Evolutionary conservation across 64 coral and sea anemone genomes (phyloP), one percentile per base, ranked within the genome.

Genomic region (Acropora tenuis): DNA sequence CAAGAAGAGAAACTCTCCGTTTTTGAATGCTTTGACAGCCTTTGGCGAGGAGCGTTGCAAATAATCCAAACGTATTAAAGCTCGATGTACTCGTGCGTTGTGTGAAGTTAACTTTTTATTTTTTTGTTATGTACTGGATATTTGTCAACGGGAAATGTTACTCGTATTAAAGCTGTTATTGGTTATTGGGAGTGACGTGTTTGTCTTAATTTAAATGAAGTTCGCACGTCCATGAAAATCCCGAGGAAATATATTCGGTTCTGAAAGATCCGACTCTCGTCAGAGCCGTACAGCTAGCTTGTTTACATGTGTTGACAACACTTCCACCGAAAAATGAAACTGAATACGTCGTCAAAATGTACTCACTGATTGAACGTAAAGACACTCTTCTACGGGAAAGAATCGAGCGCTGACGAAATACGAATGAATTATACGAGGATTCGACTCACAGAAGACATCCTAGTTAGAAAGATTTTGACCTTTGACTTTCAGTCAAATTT

Each of bases 331-430:
- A 78, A 16, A 78, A 78, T 50, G 52, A 78, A 78, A 78, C 47
- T 53, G 77, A 78, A 48, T 78, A 78, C 77, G 47, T 52, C 47
- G 77, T 78, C 77, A 78, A 78, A 78, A 78, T 78, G 47, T 52
- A 78, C 48, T 78, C 77, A 50, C 77, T 78, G 77, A 78, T 78
- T 78, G 77, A 78, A 78, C 19, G 46, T 16, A 48, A 78, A 49
- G 48, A 78, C 75, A 78, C 43, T 78, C 75, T 78, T 78, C 75
- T 78, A 12, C 75, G 75, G 75, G 75, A 78, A 78, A 78, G 75
- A 78, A 78, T 78, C 75, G 75, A 78, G 75, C 75, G 43, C 75
- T 78, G 75, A 78, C 11, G 66, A 69, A 69, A 69, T 47, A 10
- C 75, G 43, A 78, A 48, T 48, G 10, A 48, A 78, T 18, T 78